Evolutionary conservation across 2,888 invertebrate genomes (phyloP).

Genomic region (Netelia fuscicornis): DNA sequence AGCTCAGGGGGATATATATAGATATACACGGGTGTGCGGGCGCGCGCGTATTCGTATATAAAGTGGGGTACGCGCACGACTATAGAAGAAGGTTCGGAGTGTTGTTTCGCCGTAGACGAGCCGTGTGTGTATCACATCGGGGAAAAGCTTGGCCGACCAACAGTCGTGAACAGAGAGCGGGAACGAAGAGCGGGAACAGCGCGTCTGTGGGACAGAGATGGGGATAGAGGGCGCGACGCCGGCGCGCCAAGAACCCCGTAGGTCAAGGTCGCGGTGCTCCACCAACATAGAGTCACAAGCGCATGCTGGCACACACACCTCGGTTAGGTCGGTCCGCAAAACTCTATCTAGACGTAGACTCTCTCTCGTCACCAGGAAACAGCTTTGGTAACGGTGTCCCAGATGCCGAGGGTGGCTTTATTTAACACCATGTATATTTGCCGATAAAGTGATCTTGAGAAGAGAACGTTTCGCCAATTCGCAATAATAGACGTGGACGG

Average conservation of each 20-base stretch:
- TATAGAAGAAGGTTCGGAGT: constrained; percentile 9
- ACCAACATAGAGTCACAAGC: constrained; percentile 34
- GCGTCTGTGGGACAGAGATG: constrained; percentile 53
- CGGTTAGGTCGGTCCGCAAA: background rate
- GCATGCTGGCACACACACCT: background rate
- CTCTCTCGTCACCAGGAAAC: constrained; percentile 27
- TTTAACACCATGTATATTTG: background rate
- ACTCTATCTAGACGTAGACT: background rate
- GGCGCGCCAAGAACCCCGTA: constrained; percentile 82
- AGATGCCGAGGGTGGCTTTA: background rate
- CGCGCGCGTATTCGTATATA: constrained; percentile 2
- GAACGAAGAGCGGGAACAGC: constrained; percentile 52
- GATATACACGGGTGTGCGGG: background rate
- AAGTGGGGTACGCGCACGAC: constrained; percentile 15
- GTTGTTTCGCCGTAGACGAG: constrained; percentile 7
- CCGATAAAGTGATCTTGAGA: background rate
- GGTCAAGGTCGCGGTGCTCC: constrained; percentile 80
- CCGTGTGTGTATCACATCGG: constrained; percentile 4
- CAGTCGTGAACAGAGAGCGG: constrained; percentile 44
- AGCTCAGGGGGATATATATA: constrained; percentile 84
- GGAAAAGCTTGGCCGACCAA: constrained; percentile 53
- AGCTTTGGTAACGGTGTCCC: background rate
- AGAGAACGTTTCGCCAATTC: background rate
- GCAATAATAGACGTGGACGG: background rate
- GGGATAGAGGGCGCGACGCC: constrained; percentile 79